phyloP scores from a whole-genome alignment of 2,888 invertebrate genomes.

The Diogma glabrata region DNA sequence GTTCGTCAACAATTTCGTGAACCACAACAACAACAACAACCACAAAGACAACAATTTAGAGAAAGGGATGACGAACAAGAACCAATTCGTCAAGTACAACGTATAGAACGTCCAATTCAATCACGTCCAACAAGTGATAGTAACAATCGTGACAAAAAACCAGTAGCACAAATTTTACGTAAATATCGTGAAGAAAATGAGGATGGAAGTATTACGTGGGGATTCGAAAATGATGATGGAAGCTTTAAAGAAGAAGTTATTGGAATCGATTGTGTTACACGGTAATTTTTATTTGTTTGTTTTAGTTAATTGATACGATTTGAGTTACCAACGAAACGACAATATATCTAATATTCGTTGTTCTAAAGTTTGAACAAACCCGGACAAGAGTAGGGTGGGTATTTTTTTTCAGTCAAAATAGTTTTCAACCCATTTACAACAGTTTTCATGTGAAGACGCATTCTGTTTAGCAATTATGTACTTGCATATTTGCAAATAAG shows the following conservation, averaged over 20 bases:
- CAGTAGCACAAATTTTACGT: slow-evolving; percentile 57
- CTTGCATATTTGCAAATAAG: too few species aligned
- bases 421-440: too few species aligned
- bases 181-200: slow-evolving; percentile 66
- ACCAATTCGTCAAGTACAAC: slow-evolving; percentile 9
- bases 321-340: too few species aligned
- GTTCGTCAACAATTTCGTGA: slow-evolving; percentile 15
- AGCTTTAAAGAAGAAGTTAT: slow-evolving; percentile 76
- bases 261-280: slow-evolving; percentile 61
- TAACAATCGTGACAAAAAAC: slow-evolving; percentile 44
- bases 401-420: background rate
- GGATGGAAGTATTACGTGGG: slow-evolving; percentile 72
- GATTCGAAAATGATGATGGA: slow-evolving; percentile 79
- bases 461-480: too few species aligned
- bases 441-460: too few species aligned
- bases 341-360: too few species aligned
- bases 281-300: slow-evolving; percentile 26
- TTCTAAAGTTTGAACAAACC: too few species aligned
- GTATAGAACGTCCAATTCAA: slow-evolving; percentile 15
- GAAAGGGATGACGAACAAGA: slow-evolving; percentile 14
- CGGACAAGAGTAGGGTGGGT: too few species aligned
- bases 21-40: slow-evolving; percentile 21
- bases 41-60: slow-evolving; percentile 13
- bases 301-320: background rate
- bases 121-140: slow-evolving; percentile 23